A percentile compares a stretch with the other conserved stretches of the same genome.
These are phyloP conservation scores for Musca vetustissima DNA, from an alignment of 1,140 invertebrate genomes.

Conservation along the genomic window DNA sequence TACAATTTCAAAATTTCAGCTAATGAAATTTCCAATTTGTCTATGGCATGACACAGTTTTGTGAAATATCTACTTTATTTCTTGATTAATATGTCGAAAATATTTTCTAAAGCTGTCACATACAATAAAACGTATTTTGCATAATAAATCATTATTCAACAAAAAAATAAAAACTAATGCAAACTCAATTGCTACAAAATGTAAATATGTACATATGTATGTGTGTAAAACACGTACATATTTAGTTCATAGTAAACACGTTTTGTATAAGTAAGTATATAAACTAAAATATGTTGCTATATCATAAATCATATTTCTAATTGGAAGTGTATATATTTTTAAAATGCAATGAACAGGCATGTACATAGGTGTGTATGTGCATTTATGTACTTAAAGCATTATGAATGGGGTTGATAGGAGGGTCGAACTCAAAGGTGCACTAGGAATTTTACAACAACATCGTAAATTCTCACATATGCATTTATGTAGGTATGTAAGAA, in stretches of 20 bases:
- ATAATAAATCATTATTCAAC: conserved; percentile 9
- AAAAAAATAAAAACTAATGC: neutral
- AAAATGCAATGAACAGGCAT: neutral
- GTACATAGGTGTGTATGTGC: neutral
- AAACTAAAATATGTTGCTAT: neutral
- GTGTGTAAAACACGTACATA: conserved; percentile 16
- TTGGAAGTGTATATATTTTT: neutral
- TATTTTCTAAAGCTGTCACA: conserved; percentile 8
- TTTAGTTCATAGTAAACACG: neutral
- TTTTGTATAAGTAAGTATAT: neutral
- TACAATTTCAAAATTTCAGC: too few species aligned
- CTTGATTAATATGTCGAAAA: conserved; percentile 8
- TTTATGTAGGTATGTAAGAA: too few species aligned
- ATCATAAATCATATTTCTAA: neutral
- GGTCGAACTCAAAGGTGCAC: conserved; percentile 1
- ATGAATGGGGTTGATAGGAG: neutral
- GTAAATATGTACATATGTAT: neutral
- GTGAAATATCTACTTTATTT: too few species aligned
- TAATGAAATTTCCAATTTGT: too few species aligned
- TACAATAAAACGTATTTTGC: neutral
- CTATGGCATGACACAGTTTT: too few species aligned
- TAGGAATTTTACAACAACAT: too few species aligned
- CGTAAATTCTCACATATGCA: too few species aligned
- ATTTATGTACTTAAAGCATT: too few species aligned
- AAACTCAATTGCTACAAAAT: neutral